A percentile compares a stretch with the other conserved stretches of the same genome.
phyloP scores from a whole-genome alignment of 2,888 invertebrate genomes.

The Volucella inflata region DNA sequence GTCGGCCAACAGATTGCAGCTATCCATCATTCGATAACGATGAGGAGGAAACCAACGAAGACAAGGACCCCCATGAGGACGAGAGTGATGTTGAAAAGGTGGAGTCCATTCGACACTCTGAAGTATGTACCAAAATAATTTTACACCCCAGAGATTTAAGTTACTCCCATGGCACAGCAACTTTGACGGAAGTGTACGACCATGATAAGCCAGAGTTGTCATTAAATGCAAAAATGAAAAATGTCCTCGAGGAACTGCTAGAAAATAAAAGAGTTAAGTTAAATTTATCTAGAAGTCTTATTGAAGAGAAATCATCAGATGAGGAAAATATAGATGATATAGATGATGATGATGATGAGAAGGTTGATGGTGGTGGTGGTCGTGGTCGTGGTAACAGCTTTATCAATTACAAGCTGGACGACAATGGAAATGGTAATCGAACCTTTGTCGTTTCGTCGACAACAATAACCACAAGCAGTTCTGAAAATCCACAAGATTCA shows the following conservation, averaged over 20 bases:
- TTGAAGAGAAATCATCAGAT: slow-evolving; percentile 73
- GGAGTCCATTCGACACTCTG: slow-evolving; percentile 65
- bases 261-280: slow-evolving; percentile 84
- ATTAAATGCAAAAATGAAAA: slow-evolving; percentile 84
- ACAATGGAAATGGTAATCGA: slow-evolving; percentile 81
- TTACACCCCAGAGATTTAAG: slow-evolving; percentile 57
- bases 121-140: slow-evolving; percentile 52
- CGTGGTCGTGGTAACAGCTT: slow-evolving; percentile 40
- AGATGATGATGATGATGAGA: slow-evolving; percentile 75
- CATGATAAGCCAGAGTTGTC: slow-evolving; percentile 78
- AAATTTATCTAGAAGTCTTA: slow-evolving; percentile 83
- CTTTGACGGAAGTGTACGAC: slow-evolving; percentile 51
- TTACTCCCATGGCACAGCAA: slow-evolving; percentile 45
- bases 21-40: slow-evolving; percentile 80
- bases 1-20: slow-evolving; percentile 79
- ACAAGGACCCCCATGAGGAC: slow-evolving; percentile 53
- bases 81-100: slow-evolving; percentile 74
- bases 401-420: slow-evolving; percentile 67
- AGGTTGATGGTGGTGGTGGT: slow-evolving; percentile 48
- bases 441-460: slow-evolving; percentile 77
- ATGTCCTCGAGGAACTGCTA: slow-evolving; percentile 83
- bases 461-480: slow-evolving; percentile 3
- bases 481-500: slow-evolving; percentile 40
- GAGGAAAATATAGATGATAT: slow-evolving; percentile 76
- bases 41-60: slow-evolving; percentile 61